phyloP scores from a whole-genome alignment of 2,113 vertebrate genomes.

The Hassar affinis region DNA sequence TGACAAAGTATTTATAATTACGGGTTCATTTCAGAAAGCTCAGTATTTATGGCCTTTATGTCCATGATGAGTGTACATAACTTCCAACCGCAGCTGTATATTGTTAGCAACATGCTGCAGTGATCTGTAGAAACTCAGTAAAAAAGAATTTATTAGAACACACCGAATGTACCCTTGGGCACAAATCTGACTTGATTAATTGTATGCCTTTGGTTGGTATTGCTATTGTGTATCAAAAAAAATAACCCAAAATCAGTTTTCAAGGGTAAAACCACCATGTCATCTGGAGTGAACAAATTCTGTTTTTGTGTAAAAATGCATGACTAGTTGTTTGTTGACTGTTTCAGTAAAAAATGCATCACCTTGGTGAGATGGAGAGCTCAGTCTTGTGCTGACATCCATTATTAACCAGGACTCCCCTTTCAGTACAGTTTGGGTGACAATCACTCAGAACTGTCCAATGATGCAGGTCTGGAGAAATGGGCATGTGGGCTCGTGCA shows the following conservation, averaged over 20 bases:
- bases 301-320: conserved; percentile 48
- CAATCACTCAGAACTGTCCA: conserved; percentile 62
- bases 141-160: not conserved
- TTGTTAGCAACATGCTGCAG: conserved; percentile 7
- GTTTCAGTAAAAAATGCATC: conserved; percentile 45
- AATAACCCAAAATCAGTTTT: not conserved
- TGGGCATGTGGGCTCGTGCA: conserved; percentile 65
- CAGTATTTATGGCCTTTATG: no score
- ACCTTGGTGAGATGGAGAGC: conserved; percentile 48
- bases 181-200: conserved; percentile 33
- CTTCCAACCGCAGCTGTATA: no score
- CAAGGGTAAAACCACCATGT: conserved; percentile 16
- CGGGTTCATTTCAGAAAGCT: no score
- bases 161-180: conserved; percentile 50
- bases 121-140: not conserved
- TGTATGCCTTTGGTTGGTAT: conserved; percentile 42
- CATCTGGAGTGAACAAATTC: conserved; percentile 35
- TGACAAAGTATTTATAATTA: no score
- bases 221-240: conserved; percentile 22
- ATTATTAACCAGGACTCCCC: conserved; percentile 38
- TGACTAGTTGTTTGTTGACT: conserved; percentile 43
- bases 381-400: conserved; percentile 44
- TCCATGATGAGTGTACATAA: no score
- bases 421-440: conserved; percentile 55
- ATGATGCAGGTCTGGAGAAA: conserved; percentile 58